Evolutionary conservation across 2,113 vertebrate genomes (phyloP), one percentile per base, ranked within the genome.

Genomic region (Hymenochirus boettgeri): DNA sequence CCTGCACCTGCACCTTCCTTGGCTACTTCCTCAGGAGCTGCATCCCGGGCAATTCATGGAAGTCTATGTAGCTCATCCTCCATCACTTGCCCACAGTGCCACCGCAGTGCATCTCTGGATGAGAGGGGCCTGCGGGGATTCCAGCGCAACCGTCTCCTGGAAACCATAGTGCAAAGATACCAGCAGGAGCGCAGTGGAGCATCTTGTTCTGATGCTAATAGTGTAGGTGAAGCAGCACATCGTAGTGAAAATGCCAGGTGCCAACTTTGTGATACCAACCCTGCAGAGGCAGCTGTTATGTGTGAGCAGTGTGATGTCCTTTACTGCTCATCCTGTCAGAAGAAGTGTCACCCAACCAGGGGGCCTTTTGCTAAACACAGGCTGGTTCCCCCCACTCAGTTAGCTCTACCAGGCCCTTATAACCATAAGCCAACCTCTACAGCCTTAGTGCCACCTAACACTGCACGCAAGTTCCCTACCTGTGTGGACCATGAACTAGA

Each of bases 221-320:
- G 57, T n/a, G 65, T 65, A 31, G 69, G 69, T n/a, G 60, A 73
- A 13, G 69, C 71, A n/a, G 60, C 74, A 12, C 72, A 71, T 55
- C 19, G 6, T 18, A 26, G 21, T 1, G 48, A 67, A 29, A 54
- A 83, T 59, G 79, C 87, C 71, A 86, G 83, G 72, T 95, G 93
- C 81, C 82, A 85, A 81, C 64, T 88, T 70, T 84, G 88, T 73
- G 93, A 93, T 81, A 91, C 89, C 55, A 91, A 77, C 82, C 82
- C 85, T 3, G 78, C 81, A 67, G 83, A 89, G 2, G 85, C 93
- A 5, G 81, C 90, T 9, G 88, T 92, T 60, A 87, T 88, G 76
- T 96, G 93, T 79, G 91, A 96, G 82, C 95, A 98, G 80, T 97
- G 95, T 82, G 92, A 96, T 69, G 93, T 97, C 13, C 88, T 85